Conservation (phyloP, 30 jellyfish, hydroid and myxozoan species). For the Aurelia aurita region DNA sequence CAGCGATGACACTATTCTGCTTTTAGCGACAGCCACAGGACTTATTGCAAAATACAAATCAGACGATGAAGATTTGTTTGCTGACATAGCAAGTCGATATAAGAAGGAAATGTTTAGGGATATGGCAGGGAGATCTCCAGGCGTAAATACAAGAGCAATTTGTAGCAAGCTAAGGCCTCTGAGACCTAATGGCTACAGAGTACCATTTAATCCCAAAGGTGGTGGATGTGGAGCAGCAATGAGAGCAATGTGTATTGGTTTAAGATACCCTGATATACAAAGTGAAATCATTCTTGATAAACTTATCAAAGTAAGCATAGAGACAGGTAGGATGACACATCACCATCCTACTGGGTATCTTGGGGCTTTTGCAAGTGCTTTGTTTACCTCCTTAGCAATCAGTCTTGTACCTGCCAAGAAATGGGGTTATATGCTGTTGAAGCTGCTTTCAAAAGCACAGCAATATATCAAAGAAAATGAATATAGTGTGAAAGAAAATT, state of each 20-base stretch:
- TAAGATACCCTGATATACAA: slow-evolving; percentile 82
- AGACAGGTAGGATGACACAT: slow-evolving; percentile 96
- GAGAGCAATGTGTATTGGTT: slow-evolving; percentile 98
- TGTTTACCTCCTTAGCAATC: slow-evolving; percentile 86
- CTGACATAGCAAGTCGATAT: slow-evolving; percentile 81
- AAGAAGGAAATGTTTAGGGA: slow-evolving; percentile 60
- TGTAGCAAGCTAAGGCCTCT: slow-evolving; percentile 73
- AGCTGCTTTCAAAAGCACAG: slow-evolving; percentile 68
- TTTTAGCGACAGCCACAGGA: slow-evolving; percentile 88
- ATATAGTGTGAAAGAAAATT: slow-evolving; percentile 52
- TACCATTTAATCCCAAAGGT: slow-evolving; percentile 87
- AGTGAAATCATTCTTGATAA: slow-evolving; percentile 69
- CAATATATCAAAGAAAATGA: slow-evolving; percentile 65
- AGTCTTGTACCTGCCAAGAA: slow-evolving; percentile 47
- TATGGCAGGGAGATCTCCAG: slow-evolving; percentile 92
- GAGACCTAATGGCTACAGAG: slow-evolving; percentile 80
- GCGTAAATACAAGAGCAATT: slow-evolving; percentile 70
- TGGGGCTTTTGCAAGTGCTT: slow-evolving; percentile 92
- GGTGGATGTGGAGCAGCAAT: slow-evolving; percentile 99
- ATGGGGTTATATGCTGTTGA: slow-evolving; percentile 81
- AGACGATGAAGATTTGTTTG: slow-evolving; percentile 50
- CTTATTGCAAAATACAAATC: slow-evolving; percentile 50
- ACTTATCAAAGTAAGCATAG: slow-evolving; percentile 79
- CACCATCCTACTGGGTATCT: slow-evolving; percentile 95
- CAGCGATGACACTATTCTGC: slow-evolving; percentile 95